A percentile compares a stretch with the other conserved stretches of the same genome.
phyloP scores from a whole-genome alignment of 2,888 invertebrate species.

The Adineta ricciae region DNA sequence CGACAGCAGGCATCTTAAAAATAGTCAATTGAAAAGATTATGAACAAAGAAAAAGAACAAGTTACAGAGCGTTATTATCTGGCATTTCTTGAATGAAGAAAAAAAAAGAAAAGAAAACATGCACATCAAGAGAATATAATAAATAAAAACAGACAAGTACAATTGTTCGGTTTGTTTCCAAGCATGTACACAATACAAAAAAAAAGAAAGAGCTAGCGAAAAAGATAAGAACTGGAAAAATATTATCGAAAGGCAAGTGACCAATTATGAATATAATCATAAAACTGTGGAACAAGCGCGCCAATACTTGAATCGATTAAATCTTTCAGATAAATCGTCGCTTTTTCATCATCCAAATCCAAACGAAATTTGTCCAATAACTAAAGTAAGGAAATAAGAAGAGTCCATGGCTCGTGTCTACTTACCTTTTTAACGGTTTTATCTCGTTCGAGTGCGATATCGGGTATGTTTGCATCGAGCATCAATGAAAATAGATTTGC shows the following conservation, averaged over 20 bases:
- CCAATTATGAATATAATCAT: slow-evolving; percentile 3
- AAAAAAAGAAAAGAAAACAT: too few relatives aligned
- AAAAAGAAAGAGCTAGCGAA: neutral
- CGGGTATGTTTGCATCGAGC: slow-evolving; percentile 96
- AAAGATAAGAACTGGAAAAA: neutral
- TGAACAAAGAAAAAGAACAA: neutral
- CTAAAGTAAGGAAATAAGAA: neutral
- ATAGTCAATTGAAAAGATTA: neutral
- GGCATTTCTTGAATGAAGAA: neutral
- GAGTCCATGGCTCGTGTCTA: neutral
- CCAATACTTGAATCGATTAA: slow-evolving; percentile 8
- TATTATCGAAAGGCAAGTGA: neutral
- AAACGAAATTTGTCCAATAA: neutral
- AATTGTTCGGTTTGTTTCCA: neutral
- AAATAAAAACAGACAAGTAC: neutral
- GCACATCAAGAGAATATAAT: neutral
- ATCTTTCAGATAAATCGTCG: neutral
- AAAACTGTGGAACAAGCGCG: neutral
- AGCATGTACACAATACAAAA: too few relatives aligned
- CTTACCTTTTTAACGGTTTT: slow-evolving; percentile 89
- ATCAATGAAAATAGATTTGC: slow-evolving; percentile 91
- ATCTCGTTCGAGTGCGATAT: slow-evolving; percentile 94
- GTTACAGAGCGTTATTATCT: neutral
- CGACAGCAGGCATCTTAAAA: neutral
- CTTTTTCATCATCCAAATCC: slow-evolving; percentile 5